Conservation (phyloP, 2,113 vertebrate genomes). For the Turdus rufiventris region DNA sequence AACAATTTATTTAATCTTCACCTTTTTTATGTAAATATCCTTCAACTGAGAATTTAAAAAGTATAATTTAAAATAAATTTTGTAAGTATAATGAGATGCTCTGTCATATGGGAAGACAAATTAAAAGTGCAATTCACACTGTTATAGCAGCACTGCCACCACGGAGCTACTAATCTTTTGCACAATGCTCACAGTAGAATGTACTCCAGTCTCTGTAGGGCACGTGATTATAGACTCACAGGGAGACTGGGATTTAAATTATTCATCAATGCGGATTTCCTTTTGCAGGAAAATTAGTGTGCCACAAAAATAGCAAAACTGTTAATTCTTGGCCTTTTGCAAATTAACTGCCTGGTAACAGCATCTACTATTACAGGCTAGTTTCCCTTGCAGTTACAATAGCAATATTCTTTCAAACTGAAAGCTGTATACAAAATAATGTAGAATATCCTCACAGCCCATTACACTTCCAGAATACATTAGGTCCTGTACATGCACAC, state of each 20-base stretch:
- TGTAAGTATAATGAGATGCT: conserved; percentile 73
- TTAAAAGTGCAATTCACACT: conserved; percentile 73
- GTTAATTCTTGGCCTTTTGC: conserved; percentile 53
- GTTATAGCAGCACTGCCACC: conserved; percentile 33
- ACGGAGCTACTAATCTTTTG: conserved; percentile 55
- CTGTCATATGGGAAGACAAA: conserved; percentile 73
- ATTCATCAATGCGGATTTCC: conserved; percentile 58
- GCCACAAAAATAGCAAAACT: conserved; percentile 37
- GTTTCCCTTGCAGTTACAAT: conserved; percentile 12
- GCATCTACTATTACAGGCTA: not conserved
- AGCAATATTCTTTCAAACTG: conserved; percentile 6
- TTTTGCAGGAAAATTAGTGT: conserved; percentile 40
- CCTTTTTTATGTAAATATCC: conserved; percentile 71
- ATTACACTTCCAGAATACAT: conserved; percentile 26
- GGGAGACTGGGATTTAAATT: conserved; percentile 59
- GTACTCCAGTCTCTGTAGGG: conserved; percentile 42
- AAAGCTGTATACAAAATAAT: conserved; percentile 16
- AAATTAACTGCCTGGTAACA: conserved; percentile 56
- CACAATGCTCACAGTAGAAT: conserved; percentile 57
- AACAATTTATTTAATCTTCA: conserved; percentile 75
- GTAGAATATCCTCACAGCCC: not conserved
- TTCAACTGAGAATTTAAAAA: conserved; percentile 66
- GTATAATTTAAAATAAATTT: conserved; percentile 71
- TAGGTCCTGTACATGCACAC: not conserved
- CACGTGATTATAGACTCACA: conserved; percentile 51